Base-by-base conservation (phyloP, 2,888 invertebrate genomes). In the Acheta domesticus region DNA sequence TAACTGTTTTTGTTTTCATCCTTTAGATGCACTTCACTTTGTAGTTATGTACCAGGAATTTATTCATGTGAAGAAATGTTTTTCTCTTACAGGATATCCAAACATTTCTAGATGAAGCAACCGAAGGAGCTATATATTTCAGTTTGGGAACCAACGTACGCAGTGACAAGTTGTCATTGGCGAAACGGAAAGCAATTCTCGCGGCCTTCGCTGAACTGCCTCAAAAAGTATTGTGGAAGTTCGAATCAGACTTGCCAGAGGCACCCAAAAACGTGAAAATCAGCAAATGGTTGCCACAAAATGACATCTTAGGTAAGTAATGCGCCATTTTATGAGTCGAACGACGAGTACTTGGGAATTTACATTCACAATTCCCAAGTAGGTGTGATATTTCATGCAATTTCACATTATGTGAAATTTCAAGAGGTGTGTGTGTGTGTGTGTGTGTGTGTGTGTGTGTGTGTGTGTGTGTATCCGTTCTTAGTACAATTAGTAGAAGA, bases 201-300 rank as follows among this genome's bases (percentile, higher is more conserved):
- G 81, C 83, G 12, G 84, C 84, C 12, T 84, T 85, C 79, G 74
- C 82, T 14, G 79, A 82, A 20, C 79, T 85, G 79, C 84, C 83
- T 73, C 87, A 88, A 81, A 85, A 86, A 11, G 86, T 89, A 0
- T 78, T 89, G 8, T 88, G 88, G 88, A 88, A 88, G 82, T 88
- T 86, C 80, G 87, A 87, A 79, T 85, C 86, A 0, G 83, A 85
- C 1, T 80, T 83, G 12, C 83, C 84, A 0, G 85, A 21, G 84
- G 48, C 83, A 19, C 84, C 85, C 0, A 50, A 79, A 48, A 85
- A 85, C 81, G 84, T 86, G 0, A 82, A 84, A 16, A 85, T 88
- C 20, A 84, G 84, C 20, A 85, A 86, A 77, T 89, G 88, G 89
- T 86, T 88, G 74, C 87, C 88, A 0, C 89, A 89, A 79, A 86